A percentile compares a stretch with the other conserved stretches of the same genome.
Conservation (phyloP, 1,140 invertebrate species). For the Cyclargus thomasi region DNA sequence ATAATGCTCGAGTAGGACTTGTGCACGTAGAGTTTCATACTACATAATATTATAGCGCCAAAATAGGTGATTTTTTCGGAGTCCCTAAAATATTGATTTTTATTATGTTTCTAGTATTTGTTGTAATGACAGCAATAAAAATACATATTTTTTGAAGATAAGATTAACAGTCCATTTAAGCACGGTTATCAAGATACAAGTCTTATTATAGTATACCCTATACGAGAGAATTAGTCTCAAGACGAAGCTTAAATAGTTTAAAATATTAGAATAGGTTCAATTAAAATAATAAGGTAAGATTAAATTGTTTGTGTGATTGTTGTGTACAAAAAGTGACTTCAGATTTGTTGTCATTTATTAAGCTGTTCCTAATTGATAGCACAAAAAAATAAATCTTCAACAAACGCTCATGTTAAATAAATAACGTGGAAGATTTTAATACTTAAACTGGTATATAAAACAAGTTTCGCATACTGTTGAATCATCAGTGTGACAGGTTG, state of each 20-base stretch:
- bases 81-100: too few species aligned
- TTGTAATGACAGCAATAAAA: too few species aligned
- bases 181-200: too few species aligned
- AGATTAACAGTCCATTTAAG: too few species aligned
- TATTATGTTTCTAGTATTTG: too few species aligned
- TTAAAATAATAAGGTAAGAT: background rate
- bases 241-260: background rate
- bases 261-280: background rate
- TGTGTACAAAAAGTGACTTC: background rate
- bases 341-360: slow-evolving; percentile 4
- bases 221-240: too few species aligned
- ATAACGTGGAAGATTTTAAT: slow-evolving; percentile 13
- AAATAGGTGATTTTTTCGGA: too few species aligned
- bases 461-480: slow-evolving; percentile 10
- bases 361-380: slow-evolving; percentile 2
- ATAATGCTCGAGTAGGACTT: too few species aligned
- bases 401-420: background rate
- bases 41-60: too few species aligned
- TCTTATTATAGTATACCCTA: too few species aligned
- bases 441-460: slow-evolving; percentile 7
- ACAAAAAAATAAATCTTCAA: slow-evolving; percentile 6
- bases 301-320: background rate
- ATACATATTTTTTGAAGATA: too few species aligned
- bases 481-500: slow-evolving; percentile 8
- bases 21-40: too few species aligned